phyloP scores from a whole-genome alignment of 2,797 vertebrate species.

The Sebastes taczanowskii region DNA sequence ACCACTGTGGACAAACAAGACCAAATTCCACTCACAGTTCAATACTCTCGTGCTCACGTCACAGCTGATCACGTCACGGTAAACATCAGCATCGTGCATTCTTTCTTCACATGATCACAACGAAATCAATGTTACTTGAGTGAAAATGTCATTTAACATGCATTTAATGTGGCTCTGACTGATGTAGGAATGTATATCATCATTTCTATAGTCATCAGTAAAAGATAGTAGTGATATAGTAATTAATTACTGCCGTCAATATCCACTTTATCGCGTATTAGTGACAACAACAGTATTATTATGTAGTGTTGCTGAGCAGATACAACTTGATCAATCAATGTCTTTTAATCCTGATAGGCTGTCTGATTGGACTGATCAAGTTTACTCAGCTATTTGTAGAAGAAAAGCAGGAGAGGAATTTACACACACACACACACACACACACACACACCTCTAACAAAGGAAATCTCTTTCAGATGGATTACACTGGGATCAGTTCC shows the following conservation, averaged over 20 bases:
- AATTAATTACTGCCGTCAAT: not conserved
- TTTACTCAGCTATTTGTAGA: not conserved
- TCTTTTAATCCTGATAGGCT: not conserved
- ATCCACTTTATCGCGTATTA: not conserved
- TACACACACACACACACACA: no score
- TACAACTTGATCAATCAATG: not conserved
- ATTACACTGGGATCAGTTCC: not conserved
- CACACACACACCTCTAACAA: not conserved
- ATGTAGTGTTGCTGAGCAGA: not conserved
- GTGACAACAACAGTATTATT: not conserved
- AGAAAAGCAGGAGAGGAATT: not conserved
- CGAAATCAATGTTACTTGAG: not conserved
- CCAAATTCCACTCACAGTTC: not conserved
- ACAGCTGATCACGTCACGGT: not conserved
- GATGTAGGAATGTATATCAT: not conserved
- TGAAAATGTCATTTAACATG: not conserved
- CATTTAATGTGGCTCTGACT: not conserved
- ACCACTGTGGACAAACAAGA: not conserved
- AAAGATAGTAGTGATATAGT: not conserved
- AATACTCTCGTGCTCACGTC: not conserved
- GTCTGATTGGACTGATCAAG: not conserved
- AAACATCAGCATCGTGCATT: not conserved
- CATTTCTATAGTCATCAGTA: not conserved
- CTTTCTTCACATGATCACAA: not conserved
- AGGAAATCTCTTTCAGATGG: conserved; percentile 10